Evolutionary conservation across 2,888 invertebrate genomes (phyloP).

Genomic region (Platycheirus rosarum): DNA sequence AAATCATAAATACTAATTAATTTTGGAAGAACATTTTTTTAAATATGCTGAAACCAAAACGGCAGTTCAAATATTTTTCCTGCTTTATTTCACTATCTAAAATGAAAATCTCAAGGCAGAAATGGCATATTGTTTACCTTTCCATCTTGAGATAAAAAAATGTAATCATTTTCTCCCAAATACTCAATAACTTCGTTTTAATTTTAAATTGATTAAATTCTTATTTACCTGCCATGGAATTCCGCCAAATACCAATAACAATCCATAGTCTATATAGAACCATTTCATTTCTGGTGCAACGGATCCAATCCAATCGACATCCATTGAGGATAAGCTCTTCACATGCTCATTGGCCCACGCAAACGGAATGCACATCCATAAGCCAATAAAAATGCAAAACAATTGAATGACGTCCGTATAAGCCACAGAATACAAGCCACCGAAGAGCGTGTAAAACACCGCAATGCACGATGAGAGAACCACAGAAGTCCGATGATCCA

Average conservation of each 20-base stretch:
- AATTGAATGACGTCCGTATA: conserved; percentile 99
- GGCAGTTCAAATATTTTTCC: too few species aligned
- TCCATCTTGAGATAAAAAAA: too few species aligned
- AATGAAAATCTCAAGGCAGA: too few species aligned
- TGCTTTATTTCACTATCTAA: too few species aligned
- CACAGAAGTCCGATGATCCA: conserved; percentile 96
- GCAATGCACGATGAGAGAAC: conserved; percentile 98
- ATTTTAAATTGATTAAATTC: background rate
- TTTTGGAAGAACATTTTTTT: too few species aligned
- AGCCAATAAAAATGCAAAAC: conserved; percentile 98
- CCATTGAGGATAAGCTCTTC: conserved; percentile 90
- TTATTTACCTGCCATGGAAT: conserved; percentile 96
- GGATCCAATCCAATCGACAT: conserved; percentile 94
- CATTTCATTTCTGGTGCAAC: conserved; percentile 89
- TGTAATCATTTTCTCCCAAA: too few species aligned
- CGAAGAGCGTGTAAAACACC: conserved; percentile 98
- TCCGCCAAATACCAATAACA: conserved; percentile 96
- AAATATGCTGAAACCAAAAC: too few species aligned
- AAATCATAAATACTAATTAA: too few species aligned
- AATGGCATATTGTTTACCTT: too few species aligned
- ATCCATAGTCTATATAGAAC: conserved; percentile 93
- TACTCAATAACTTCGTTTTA: background rate
- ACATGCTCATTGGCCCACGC: conserved; percentile 95
- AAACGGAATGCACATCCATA: conserved; percentile 99
- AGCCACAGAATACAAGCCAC: conserved; percentile 98